Percentiles rank a stretch among this genome's conserved stretches.
Evolutionary conservation across 1,140 invertebrate species (phyloP).

Genomic region (Hypothenemus hampei): DNA sequence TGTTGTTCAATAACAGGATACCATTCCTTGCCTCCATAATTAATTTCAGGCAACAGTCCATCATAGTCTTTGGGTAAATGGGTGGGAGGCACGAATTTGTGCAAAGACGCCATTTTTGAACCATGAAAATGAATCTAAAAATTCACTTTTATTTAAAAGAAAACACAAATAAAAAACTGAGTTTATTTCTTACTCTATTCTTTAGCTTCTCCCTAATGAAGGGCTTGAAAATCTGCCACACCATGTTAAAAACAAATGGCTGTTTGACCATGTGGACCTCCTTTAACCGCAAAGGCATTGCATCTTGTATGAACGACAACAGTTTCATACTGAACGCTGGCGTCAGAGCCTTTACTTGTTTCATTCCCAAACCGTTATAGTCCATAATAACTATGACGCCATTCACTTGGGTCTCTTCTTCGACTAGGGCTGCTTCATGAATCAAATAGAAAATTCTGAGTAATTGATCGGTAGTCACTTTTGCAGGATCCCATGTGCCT

Average conservation of each 20-base stretch:
- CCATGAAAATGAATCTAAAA: conserved; percentile 73
- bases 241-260: conserved; percentile 81
- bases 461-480: conserved; percentile 64
- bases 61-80: conserved; percentile 71
- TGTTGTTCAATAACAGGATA: conserved; percentile 60
- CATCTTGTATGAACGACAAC: conserved; percentile 77
- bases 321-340: conserved; percentile 69
- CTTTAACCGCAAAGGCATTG: conserved; percentile 82
- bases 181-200: conserved; percentile 60
- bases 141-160: conserved; percentile 3
- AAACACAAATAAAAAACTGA: not conserved
- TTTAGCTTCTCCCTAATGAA: conserved; percentile 81
- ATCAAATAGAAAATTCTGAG: conserved; percentile 75
- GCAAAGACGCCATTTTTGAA: conserved; percentile 61
- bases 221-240: conserved; percentile 84
- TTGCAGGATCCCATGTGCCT: conserved; percentile 68
- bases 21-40: conserved; percentile 71
- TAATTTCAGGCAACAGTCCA: conserved; percentile 65
- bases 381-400: conserved; percentile 77
- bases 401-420: conserved; percentile 66
- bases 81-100: conserved; percentile 61
- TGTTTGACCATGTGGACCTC: conserved; percentile 89
- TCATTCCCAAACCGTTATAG: conserved; percentile 68
- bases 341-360: conserved; percentile 53
- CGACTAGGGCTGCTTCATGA: conserved; percentile 66